Evolutionary conservation across 2,888 invertebrate genomes (phyloP), one percentile per base, ranked within the genome.

Genomic region (Gasteruption jaculator): DNA sequence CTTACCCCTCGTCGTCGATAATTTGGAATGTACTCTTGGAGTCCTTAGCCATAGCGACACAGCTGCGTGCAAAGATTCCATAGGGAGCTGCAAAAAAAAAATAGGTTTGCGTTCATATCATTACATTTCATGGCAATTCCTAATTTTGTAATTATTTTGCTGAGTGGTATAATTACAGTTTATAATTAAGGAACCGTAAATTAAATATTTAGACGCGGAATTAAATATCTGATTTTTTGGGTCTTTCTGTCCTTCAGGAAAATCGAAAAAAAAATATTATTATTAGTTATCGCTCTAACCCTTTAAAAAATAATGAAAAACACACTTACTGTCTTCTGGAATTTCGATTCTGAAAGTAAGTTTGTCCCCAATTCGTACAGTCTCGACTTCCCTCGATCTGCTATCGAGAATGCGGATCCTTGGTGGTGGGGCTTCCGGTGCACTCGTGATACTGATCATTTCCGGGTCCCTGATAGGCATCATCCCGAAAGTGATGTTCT

Each of bases 401-500:
- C 83, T 83, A 71, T 93, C 92, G 73, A 93, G 76, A 63, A 93
- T 93, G 53, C 91, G 85, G 62, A 93, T 93, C 64, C 91, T 86
- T 64, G 93, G 93, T 53, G 93, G 88, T 31, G 93, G 93, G 16
- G 93, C 93, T 74, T 92, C 92, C 1, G 93, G 93, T 12, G 93
- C 91, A 22, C 92, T 91, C 19, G 92, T 93, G 69, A 93, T 92
- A 66, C 91, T 91, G 65, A 93, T 92, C 86, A 91, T 93, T 73
- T 93, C 93, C 45, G 92, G 92, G 74, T 93, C 93, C 69, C 89
- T 85, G 73, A 93, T 91, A 50, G 93, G 93, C 86, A 92, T 91
- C 92, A 93, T 92, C 76, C 93, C 93, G 76, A 93, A 93, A 22
- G 93, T 92, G 58, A 93, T 91, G 73, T 93, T 93, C 78, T 91